Percentiles rank a stretch among this genome's conserved stretches.
These are phyloP conservation scores for Ricordea florida DNA, from an alignment of 92 coral and sea anemone genomes.

Conservation along the genomic window DNA sequence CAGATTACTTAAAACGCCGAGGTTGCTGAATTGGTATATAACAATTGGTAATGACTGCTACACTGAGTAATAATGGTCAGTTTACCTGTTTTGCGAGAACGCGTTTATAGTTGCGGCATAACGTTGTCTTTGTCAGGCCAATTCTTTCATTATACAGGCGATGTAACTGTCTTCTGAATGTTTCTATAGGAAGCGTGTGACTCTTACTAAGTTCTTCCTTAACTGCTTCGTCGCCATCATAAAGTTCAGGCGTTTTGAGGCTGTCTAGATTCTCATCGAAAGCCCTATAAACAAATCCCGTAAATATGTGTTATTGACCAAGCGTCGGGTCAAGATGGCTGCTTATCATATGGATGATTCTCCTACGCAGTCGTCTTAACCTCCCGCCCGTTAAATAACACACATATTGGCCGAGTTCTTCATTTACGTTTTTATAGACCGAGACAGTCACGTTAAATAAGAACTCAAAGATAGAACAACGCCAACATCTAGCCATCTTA, in stretches of 20 bases:
- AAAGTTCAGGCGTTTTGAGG: constrained; percentile 23
- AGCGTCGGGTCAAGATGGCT: too few species aligned
- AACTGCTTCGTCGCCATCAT: not conserved
- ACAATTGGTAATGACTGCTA: not conserved
- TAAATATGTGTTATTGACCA: too few species aligned
- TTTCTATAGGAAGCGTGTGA: constrained; percentile 35
- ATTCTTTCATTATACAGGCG: not conserved
- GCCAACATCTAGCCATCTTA: too few species aligned
- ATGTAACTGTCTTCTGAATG: constrained; percentile 34
- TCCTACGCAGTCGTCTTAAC: too few species aligned
- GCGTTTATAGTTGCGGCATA: not conserved
- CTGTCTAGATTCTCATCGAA: constrained; percentile 16
- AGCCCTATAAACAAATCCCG: not conserved
- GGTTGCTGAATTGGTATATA: too few species aligned
- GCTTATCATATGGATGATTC: too few species aligned
- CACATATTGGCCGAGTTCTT: too few species aligned
- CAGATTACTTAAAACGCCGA: too few species aligned
- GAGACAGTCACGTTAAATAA: too few species aligned
- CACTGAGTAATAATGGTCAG: not conserved
- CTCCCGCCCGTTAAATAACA: too few species aligned
- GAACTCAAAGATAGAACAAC: too few species aligned
- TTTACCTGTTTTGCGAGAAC: not conserved
- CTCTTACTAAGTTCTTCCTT: not conserved
- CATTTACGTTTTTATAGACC: too few species aligned
- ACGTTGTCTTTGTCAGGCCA: not conserved